phyloP scores from a whole-genome alignment of 2,888 invertebrate genomes.

The Ephialtes manifestator region DNA sequence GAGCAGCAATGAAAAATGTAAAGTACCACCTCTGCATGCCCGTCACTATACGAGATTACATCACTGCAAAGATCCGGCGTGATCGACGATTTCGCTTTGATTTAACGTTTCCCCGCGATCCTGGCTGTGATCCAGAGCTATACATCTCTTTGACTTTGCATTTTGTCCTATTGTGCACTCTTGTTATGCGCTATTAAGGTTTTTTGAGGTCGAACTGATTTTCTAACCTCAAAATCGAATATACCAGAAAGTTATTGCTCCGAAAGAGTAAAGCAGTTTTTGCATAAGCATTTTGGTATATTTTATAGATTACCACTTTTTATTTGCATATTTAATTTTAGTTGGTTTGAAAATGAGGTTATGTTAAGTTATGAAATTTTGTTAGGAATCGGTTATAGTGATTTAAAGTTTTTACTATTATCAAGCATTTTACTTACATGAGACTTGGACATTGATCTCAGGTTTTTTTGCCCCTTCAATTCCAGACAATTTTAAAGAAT shows the following conservation, averaged over 20 bases:
- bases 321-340: background rate
- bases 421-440: no score
- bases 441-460: no score
- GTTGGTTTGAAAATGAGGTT: background rate
- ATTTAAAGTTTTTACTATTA: no score
- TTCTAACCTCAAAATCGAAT: slow-evolving; percentile 54
- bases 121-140: slow-evolving; percentile 11
- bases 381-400: no score
- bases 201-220: background rate
- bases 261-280: background rate
- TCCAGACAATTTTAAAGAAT: background rate
- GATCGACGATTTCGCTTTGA: slow-evolving; percentile 14
- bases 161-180: slow-evolving; percentile 13
- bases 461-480: background rate
- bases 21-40: slow-evolving; percentile 62
- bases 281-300: background rate
- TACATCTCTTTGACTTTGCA: background rate
- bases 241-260: slow-evolving; percentile 14
- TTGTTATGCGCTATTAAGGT: background rate
- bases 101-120: background rate
- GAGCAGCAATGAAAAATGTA: slow-evolving; percentile 80
- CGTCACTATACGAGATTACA: slow-evolving; percentile 77
- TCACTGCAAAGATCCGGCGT: slow-evolving; percentile 73
- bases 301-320: background rate
- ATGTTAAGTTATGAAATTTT: background rate